Percentiles rank a stretch among this genome's conserved stretches.
Evolutionary conservation across 2,113 vertebrate genomes (phyloP).

Genomic region (Pelecanoides urinatrix): DNA sequence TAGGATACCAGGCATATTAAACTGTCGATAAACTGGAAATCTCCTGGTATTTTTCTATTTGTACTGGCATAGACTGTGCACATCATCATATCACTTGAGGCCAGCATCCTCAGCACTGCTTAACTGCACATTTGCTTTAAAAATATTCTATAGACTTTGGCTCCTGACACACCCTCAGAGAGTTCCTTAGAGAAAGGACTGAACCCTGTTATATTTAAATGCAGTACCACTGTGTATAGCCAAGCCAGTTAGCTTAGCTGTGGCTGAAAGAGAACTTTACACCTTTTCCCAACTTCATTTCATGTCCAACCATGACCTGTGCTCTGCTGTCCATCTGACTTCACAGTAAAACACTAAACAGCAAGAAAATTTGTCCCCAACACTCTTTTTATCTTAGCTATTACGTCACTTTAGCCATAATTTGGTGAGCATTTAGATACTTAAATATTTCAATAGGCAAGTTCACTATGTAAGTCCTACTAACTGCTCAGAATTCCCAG

Average conservation of each 20-base stretch:
- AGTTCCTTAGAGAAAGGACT: neutral
- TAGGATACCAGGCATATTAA: neutral
- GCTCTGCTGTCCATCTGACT: neutral
- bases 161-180: neutral
- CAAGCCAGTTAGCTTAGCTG: neutral
- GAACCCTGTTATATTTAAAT: neutral
- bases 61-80: neutral
- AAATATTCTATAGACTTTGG: accelerated
- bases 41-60: neutral
- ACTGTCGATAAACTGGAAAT: neutral
- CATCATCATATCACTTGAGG: neutral
- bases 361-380: neutral
- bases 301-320: accelerated
- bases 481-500: neutral
- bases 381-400: neutral
- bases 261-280: neutral
- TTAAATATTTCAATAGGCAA: neutral
- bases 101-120: neutral
- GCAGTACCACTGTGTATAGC: neutral
- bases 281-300: neutral
- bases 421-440: neutral
- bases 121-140: neutral
- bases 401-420: neutral
- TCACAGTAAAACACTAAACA: neutral
- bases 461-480: neutral